Base-by-base conservation (phyloP, 2,113 vertebrate genomes). In the Neolamprologus sp. region DNA sequence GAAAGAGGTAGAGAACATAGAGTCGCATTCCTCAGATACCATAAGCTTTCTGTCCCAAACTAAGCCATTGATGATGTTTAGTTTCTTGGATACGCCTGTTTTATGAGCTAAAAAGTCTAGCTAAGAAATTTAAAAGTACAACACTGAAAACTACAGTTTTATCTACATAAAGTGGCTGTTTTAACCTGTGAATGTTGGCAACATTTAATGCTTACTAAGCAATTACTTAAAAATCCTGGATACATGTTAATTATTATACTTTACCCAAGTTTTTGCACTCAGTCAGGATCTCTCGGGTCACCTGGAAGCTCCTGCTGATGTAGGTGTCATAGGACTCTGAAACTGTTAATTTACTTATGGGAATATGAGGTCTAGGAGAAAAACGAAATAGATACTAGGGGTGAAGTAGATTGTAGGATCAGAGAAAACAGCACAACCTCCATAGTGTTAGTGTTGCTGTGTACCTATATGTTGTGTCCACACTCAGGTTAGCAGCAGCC, bases 401-500 rank as follows among this genome's bases (percentile, higher is more conserved):
- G 9, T 85, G 11, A 55, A 23, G 6, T 33, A 5, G 49, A 83
- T 6, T 7, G 2, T 4, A 81, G 40, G 13, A 33, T 58, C 40
- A 23, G 33, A 85, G 37, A 16, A 30, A 17, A 54, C 10, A 5
- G 2, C 14, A 35, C 26, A 23, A 33, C 17, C 47, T 42, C 17
- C 53, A 2, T 9, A 42, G 45, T 8, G 14, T 7, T 10, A 19
- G 45, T 9, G 16, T 84, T 7, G 33, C 40, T 85, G 26, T 23
- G 33, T 75, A 99, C 99, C 98, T 98, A 97, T 99, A 99, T 83
- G 98, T 98, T 98, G 98, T 98, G 96, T 99, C 99, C 83, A 99
- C 97, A 84, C 97, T 97, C 81, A 99, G 95, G 92, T 96, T 98
- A 90, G 98, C 97, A 82, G 97, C 96, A 11, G 97, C 98, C 94